Percentiles rank a stretch among this genome's conserved stretches.
Conservation (phyloP, 2,113 vertebrate genomes). For the Bufo gargarizans region DNA sequence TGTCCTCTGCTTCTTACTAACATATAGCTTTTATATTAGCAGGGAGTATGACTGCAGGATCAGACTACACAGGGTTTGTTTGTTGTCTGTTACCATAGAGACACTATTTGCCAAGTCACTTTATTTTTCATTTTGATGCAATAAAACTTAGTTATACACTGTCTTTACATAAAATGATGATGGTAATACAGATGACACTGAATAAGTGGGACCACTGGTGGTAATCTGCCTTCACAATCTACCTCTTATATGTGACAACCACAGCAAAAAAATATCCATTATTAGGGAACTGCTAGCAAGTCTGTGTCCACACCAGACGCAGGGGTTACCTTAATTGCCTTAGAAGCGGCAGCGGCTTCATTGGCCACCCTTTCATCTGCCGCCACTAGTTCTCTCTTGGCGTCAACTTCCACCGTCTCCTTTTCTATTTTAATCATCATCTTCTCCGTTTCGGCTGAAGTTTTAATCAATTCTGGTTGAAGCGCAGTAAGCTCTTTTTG, state of each 20-base stretch:
- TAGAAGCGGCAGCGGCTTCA: conserved; percentile 80
- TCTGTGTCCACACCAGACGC: neutral
- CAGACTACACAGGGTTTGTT: too few relatives aligned
- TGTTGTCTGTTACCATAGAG: too few relatives aligned
- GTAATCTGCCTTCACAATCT: neutral
- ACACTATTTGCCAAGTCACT: too few relatives aligned
- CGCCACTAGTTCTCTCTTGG: conserved; percentile 85
- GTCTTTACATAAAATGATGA: too few relatives aligned
- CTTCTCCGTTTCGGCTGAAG: conserved; percentile 84
- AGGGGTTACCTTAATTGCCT: conserved; percentile 84
- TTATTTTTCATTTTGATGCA: too few relatives aligned
- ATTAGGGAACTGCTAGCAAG: neutral
- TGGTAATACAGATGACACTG: too few relatives aligned
- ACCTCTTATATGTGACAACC: too few relatives aligned
- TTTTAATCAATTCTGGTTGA: conserved; percentile 86
- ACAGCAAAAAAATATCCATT: neutral
- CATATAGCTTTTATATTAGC: too few relatives aligned
- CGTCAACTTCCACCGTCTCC: conserved; percentile 87
- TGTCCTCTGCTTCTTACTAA: too few relatives aligned
- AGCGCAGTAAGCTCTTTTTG: conserved; percentile 87
- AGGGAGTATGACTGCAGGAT: too few relatives aligned
- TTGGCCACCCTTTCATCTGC: conserved; percentile 89
- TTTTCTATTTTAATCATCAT: conserved; percentile 90
- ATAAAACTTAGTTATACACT: too few relatives aligned
- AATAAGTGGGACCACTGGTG: neutral